These are phyloP conservation scores for Matsumurasca onukii DNA, from an alignment of 1,140 invertebrate genomes.

Conservation along the genomic window DNA sequence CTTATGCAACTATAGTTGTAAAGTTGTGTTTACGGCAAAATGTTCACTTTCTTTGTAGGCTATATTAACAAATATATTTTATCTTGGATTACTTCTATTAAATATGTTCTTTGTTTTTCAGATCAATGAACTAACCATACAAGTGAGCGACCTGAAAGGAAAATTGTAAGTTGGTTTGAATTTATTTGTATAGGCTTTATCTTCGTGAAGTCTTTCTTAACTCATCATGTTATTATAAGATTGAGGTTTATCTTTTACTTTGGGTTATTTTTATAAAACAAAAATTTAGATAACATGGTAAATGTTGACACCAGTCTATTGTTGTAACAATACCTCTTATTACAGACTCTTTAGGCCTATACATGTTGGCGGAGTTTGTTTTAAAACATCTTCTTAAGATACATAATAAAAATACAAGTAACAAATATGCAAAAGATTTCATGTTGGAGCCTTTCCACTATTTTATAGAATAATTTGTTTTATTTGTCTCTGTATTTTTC, in stretches of 20 bases:
- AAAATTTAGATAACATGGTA: not conserved
- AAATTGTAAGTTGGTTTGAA: slow-evolving; percentile 44
- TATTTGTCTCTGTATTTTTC: no score
- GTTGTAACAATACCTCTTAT: not conserved
- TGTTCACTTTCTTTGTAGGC: no score
- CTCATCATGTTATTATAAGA: not conserved
- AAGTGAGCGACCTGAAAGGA: slow-evolving; percentile 30
- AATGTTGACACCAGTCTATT: not conserved
- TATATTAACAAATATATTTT: no score
- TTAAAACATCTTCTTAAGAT: not conserved
- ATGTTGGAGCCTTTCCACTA: no score
- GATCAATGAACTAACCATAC: slow-evolving; percentile 17
- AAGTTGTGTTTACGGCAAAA: no score
- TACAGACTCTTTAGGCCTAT: not conserved
- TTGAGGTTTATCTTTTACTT: not conserved
- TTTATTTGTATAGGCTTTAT: not conserved
- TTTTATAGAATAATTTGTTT: no score
- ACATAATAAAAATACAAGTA: not conserved
- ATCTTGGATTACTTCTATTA: no score
- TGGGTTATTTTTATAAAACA: not conserved
- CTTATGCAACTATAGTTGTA: no score
- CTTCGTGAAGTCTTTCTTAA: not conserved
- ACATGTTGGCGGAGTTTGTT: no score
- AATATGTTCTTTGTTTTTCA: slow-evolving; percentile 2
- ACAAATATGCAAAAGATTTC: no score